phyloP scores from a whole-genome alignment of 2,113 vertebrate genomes.

The Neodontobutis hainanensis region DNA sequence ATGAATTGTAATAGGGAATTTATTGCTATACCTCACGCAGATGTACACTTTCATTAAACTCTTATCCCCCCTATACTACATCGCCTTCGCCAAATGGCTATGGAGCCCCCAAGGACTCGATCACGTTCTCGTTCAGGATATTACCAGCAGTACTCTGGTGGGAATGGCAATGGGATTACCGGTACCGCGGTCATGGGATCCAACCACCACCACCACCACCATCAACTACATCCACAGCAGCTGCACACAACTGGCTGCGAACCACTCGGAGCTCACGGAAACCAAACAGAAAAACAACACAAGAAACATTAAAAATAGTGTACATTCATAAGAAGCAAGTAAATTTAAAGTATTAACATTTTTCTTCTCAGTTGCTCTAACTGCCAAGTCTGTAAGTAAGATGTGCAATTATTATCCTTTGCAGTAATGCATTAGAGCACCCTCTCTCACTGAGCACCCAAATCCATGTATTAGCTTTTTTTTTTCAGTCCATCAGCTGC shows the following conservation, averaged over 20 bases:
- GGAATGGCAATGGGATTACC: slow-evolving; percentile 70
- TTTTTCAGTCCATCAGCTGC: slow-evolving; percentile 69
- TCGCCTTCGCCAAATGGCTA: slow-evolving; percentile 69
- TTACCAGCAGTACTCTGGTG: slow-evolving; percentile 76
- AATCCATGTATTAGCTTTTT: slow-evolving; percentile 66
- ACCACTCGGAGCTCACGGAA: slow-evolving; percentile 68
- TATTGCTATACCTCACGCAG: slow-evolving; percentile 18
- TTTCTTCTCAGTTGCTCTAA: too few relatives aligned
- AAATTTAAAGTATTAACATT: too few relatives aligned
- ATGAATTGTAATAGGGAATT: slow-evolving; percentile 11
- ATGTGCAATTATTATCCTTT: slow-evolving; percentile 55
- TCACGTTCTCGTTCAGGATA: slow-evolving; percentile 83
- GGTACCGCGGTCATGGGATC: slow-evolving; percentile 63
- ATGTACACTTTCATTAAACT: slow-evolving; percentile 39
- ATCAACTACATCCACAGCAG: slow-evolving; percentile 56
- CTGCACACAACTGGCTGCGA: slow-evolving; percentile 71
- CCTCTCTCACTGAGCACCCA: slow-evolving; percentile 57
- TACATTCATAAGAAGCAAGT: too few relatives aligned
- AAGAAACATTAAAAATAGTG: too few relatives aligned
- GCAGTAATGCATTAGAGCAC: slow-evolving; percentile 67
- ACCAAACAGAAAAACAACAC: slow-evolving; percentile 75
- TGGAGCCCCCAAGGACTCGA: slow-evolving; percentile 83
- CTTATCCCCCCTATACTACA: slow-evolving; percentile 49
- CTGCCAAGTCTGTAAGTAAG: too few relatives aligned
- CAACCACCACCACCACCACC: slow-evolving; percentile 60